Evolutionary conservation across 2,888 invertebrate genomes (phyloP).

Genomic region (Noctua janthina): DNA sequence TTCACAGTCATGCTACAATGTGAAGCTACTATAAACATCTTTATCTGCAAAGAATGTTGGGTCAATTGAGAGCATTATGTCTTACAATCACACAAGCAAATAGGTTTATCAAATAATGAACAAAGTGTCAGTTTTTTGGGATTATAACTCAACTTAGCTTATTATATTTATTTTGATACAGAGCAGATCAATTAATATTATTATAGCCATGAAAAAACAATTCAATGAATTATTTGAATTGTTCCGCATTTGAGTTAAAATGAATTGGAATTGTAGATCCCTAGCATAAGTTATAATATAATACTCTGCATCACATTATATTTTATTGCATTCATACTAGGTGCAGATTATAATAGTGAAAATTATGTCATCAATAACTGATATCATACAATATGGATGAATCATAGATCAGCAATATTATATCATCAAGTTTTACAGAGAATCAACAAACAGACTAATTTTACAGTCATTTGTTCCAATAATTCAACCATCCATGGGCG

Average conservation of each 20-base stretch:
- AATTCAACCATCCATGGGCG: background rate
- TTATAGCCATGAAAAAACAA: background rate
- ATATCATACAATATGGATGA: conserved; percentile 35
- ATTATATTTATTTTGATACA: background rate
- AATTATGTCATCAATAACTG: conserved; percentile 48
- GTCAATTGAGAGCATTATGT: conserved; percentile 60
- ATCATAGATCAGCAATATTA: conserved; percentile 20
- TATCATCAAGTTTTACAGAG: conserved; percentile 5
- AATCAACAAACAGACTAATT: conserved; percentile 16
- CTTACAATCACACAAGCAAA: conserved; percentile 41
- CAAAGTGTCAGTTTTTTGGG: background rate
- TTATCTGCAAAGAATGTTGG: conserved; percentile 66
- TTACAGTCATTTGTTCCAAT: conserved; percentile 23
- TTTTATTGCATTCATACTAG: background rate
- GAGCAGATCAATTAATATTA: background rate
- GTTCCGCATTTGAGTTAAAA: background rate
- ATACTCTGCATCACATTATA: background rate
- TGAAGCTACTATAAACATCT: conserved; percentile 51
- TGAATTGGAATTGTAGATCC: background rate
- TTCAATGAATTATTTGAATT: background rate
- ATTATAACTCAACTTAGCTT: background rate
- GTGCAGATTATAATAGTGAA: conserved; percentile 10
- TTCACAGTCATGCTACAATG: conserved; percentile 23
- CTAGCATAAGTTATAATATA: background rate
- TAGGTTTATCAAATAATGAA: conserved; percentile 18